A percentile compares a stretch with the other conserved stretches of the same genome.
Conservation (phyloP, 2,888 invertebrate genomes). For the Agrochola litura region DNA sequence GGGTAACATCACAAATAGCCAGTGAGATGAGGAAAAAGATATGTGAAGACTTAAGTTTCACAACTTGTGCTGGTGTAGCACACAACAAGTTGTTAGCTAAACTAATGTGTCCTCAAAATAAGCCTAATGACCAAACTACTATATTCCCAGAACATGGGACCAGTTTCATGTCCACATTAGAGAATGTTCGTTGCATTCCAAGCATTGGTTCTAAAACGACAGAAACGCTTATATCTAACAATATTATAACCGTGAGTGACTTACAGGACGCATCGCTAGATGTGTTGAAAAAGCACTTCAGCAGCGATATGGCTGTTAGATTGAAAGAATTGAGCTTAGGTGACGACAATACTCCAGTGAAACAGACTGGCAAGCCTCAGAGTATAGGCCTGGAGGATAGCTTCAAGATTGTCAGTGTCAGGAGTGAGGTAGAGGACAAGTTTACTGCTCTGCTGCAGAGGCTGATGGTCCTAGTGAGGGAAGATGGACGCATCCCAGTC, state of each 20-base stretch:
- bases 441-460: constrained; percentile 93
- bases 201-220: constrained; percentile 94
- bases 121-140: constrained; percentile 96
- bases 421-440: constrained; percentile 94
- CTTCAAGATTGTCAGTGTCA: constrained; percentile 93
- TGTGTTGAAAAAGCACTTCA: constrained; percentile 91
- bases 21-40: constrained; percentile 94
- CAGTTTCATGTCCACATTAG: constrained; percentile 92
- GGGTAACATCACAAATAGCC: constrained; percentile 93
- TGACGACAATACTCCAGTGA: constrained; percentile 93
- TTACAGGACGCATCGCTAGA: constrained; percentile 91
- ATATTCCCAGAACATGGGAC: constrained; percentile 93
- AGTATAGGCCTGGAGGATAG: constrained; percentile 95
- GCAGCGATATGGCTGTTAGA: constrained; percentile 92
- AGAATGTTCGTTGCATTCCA: constrained; percentile 92
- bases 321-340: constrained; percentile 93
- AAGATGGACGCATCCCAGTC: constrained; percentile 95
- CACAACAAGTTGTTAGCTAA: constrained; percentile 96
- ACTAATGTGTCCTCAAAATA: constrained; percentile 93
- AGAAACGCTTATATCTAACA: constrained; percentile 92
- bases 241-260: constrained; percentile 92
- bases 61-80: constrained; percentile 95
- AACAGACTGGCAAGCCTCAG: constrained; percentile 94
- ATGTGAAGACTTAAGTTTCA: constrained; percentile 92
- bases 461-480: constrained; percentile 93